Evolutionary conservation across 2,113 vertebrate species (phyloP), one percentile per base, ranked within the genome.

Genomic region (Lynx canadensis): DNA sequence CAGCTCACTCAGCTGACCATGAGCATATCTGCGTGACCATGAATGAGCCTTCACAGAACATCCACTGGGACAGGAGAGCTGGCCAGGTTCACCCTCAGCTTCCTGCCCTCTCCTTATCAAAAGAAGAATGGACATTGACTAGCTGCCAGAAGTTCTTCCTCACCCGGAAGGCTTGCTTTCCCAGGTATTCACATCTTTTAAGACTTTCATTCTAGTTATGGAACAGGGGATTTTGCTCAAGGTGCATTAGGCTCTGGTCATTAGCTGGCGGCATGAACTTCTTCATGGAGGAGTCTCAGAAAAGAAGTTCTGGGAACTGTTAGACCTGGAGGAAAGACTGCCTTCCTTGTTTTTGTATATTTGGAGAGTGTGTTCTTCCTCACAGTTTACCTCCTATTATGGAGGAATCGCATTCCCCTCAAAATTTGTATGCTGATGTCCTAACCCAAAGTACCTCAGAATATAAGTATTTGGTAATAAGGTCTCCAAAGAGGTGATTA

Each of bases 121-220:
- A 78, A 91, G 36, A 76, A 65, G 36, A 16, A 94, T 69, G n/a
- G 18, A 5, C 6, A 23, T 15, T 55, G 33, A 60, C n/a, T 93
- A 74, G 16, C n/a, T 50, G 7, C 29, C 55, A 91, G 50, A 21
- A 90, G 88, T 74, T 68, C 41, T 69, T 80, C 52, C 31, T 78
- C 33, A 83, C 1, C 19, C 29, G 7, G 4, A 65, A 6, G 50
- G 23, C 73, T 91, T 1, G 27, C 36, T 92, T 63, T 81, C 15
- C 12, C 14, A n/a, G 38, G 18, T 66, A 68, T 50, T 95, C 74
- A n/a, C 12, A 89, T 63, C 41, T 88, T 87, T 89, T 31, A 91
- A 73, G 57, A 66, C 23, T 84, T 88, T 66, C 15, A 78, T 78
- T 85, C 60, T 69, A 86, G n/a, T 33, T 41, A 11, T 78, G 50